Conservation (phyloP, 2,113 vertebrate species). For the Stigmatopora argus region DNA sequence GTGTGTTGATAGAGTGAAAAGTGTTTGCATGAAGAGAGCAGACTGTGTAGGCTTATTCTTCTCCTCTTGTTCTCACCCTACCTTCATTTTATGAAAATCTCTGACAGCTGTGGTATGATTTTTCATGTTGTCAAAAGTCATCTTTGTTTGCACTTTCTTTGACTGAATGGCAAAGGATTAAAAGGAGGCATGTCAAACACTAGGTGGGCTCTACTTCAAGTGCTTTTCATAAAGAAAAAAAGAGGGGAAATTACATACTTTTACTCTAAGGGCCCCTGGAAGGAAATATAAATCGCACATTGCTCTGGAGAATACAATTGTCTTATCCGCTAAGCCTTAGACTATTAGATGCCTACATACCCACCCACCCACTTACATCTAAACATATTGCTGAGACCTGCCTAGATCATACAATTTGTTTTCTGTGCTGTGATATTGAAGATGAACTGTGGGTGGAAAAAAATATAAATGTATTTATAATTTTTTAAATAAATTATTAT, state of each 20-base stretch:
- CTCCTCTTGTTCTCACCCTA: slow-evolving; percentile 16
- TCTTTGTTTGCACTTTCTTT: slow-evolving; percentile 61
- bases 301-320: slow-evolving; percentile 58
- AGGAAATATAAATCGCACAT: slow-evolving; percentile 55
- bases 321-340: slow-evolving; percentile 57
- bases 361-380: slow-evolving; percentile 41
- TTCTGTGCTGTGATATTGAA: slow-evolving; percentile 56
- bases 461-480: too few species aligned
- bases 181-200: slow-evolving; percentile 56
- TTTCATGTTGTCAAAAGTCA: slow-evolving; percentile 68
- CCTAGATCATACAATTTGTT: slow-evolving; percentile 73
- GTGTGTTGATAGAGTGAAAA: slow-evolving; percentile 39
- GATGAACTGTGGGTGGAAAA: slow-evolving; percentile 63
- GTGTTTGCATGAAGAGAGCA: slow-evolving; percentile 49
- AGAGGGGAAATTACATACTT: slow-evolving; percentile 53
- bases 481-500: too few species aligned
- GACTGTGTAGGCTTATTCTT: slow-evolving; percentile 59
- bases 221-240: slow-evolving; percentile 52
- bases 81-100: slow-evolving; percentile 50
- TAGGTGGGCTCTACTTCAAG: slow-evolving; percentile 68
- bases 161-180: slow-evolving; percentile 62
- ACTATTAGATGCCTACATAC: slow-evolving; percentile 69
- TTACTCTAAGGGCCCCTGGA: slow-evolving; percentile 58
- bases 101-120: slow-evolving; percentile 64
- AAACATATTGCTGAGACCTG: slow-evolving; percentile 59